Evolutionary conservation across 92 coral and sea anemone species (phyloP).

Genomic region (Porites rus): DNA sequence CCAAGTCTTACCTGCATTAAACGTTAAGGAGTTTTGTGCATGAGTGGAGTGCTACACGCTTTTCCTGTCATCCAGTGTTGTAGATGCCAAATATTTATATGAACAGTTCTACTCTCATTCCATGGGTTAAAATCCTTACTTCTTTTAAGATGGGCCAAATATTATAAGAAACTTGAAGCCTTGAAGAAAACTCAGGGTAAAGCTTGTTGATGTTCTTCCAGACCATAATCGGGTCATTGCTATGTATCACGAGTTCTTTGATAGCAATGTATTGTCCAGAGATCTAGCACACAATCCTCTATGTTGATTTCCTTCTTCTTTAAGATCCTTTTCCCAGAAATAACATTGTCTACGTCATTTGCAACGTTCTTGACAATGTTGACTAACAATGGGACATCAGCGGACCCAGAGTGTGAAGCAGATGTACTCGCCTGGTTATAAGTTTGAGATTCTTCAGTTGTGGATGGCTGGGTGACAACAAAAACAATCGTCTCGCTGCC

Average conservation of each 20-base stretch:
- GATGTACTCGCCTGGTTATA: not conserved
- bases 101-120: no score
- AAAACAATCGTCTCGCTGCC: conserved; percentile 46
- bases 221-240: no score
- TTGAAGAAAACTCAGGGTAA: no score
- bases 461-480: not conserved
- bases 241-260: no score
- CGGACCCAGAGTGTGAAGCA: not conserved
- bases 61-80: not conserved
- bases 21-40: conserved; percentile 29
- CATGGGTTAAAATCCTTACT: no score
- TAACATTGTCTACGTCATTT: not conserved
- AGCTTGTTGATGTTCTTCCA: no score
- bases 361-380: conserved; percentile 24
- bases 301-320: conserved; percentile 47
- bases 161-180: no score
- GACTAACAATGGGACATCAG: not conserved
- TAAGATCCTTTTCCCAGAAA: not conserved
- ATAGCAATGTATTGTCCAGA: no score
- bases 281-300: conserved; percentile 10
- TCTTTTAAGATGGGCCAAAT: no score
- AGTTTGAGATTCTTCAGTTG: not conserved
- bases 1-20: conserved; percentile 27
- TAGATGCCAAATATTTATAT: not conserved
- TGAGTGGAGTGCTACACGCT: conserved; percentile 3